A percentile compares a stretch with the other conserved stretches of the same genome.
Conservation (phyloP, 1,140 invertebrate genomes). For the Panagrolaimus sp. region DNA sequence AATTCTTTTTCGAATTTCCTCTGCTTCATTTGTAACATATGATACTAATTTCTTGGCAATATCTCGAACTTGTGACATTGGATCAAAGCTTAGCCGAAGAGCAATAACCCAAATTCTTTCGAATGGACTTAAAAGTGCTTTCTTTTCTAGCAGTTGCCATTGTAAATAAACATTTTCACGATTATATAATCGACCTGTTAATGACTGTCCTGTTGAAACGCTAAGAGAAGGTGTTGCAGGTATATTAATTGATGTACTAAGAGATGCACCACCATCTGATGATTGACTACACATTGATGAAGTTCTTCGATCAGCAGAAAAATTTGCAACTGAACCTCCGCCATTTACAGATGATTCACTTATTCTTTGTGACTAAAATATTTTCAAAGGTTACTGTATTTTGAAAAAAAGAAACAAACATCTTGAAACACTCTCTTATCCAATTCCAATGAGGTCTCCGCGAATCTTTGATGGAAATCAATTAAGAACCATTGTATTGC, state of each 20-base stretch:
- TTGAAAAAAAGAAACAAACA: background rate
- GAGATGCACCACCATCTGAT: too few relatives aligned
- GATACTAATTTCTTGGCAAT: slow-evolving; percentile 32
- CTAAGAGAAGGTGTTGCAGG: too few relatives aligned
- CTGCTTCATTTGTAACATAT: slow-evolving; percentile 7
- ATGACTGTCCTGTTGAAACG: too few relatives aligned
- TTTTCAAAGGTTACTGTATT: too few relatives aligned
- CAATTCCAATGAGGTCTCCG: slow-evolving; percentile 37
- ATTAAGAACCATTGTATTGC: slow-evolving; percentile 56
- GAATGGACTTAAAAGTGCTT: slow-evolving; percentile 48
- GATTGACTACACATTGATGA: too few relatives aligned
- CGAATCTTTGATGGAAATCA: slow-evolving; percentile 50
- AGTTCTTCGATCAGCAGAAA: too few relatives aligned
- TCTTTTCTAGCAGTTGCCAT: slow-evolving; percentile 40
- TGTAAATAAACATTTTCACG: slow-evolving; percentile 20
- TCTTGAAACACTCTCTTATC: slow-evolving; percentile 25
- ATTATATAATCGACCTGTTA: too few relatives aligned
- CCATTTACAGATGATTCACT: too few relatives aligned
- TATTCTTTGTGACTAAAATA: too few relatives aligned
- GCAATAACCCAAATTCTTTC: slow-evolving; percentile 56
- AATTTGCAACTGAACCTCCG: too few relatives aligned
- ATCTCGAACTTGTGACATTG: slow-evolving; percentile 39
- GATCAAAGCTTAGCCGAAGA: slow-evolving; percentile 44
- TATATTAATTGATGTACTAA: too few relatives aligned
- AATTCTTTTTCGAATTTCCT: slow-evolving; percentile 3